These are phyloP conservation scores for Caenorhabditis sp. DNA, from an alignment of 2,888 invertebrate genomes.

Conservation along the genomic window DNA sequence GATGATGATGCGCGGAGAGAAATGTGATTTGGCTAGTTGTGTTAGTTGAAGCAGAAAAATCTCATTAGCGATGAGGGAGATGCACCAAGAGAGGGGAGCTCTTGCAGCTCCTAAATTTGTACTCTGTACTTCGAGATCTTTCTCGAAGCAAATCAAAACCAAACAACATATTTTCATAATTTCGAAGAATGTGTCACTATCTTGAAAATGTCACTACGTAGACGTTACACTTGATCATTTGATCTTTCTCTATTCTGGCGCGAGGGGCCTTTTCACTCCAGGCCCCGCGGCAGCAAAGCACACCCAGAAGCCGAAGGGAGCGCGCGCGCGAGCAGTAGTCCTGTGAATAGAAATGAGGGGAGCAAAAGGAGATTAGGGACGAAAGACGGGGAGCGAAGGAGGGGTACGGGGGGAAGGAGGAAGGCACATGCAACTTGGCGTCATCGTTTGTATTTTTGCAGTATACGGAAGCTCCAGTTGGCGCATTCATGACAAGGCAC, in stretches of 20 bases:
- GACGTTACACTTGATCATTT: conserved; percentile 38
- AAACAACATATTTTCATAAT: too few species aligned
- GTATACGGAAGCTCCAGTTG: conserved; percentile 72
- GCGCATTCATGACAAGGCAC: conserved; percentile 80
- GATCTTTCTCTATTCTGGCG: conserved; percentile 16
- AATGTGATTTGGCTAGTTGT: neutral
- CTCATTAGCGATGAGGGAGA: neutral
- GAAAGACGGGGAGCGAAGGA: neutral
- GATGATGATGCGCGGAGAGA: neutral
- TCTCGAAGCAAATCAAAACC: too few species aligned
- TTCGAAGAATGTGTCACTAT: too few species aligned
- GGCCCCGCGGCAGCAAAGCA: conserved; percentile 48
- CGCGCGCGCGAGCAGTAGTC: neutral
- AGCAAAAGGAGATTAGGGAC: conserved; percentile 22
- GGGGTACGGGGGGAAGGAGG: too few species aligned
- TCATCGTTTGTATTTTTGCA: conserved; percentile 52
- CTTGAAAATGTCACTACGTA: neutral
- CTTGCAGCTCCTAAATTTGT: neutral
- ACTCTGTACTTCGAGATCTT: neutral
- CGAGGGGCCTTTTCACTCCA: neutral
- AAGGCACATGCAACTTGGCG: conserved; percentile 58
- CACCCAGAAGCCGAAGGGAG: conserved; percentile 24
- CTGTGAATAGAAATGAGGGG: conserved; percentile 22
- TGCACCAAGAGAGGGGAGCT: neutral
- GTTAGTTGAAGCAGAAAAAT: conserved; percentile 9